Evolutionary conservation across 2,797 vertebrate genomes (phyloP).

Genomic region (Harpagifer antarcticus): DNA sequence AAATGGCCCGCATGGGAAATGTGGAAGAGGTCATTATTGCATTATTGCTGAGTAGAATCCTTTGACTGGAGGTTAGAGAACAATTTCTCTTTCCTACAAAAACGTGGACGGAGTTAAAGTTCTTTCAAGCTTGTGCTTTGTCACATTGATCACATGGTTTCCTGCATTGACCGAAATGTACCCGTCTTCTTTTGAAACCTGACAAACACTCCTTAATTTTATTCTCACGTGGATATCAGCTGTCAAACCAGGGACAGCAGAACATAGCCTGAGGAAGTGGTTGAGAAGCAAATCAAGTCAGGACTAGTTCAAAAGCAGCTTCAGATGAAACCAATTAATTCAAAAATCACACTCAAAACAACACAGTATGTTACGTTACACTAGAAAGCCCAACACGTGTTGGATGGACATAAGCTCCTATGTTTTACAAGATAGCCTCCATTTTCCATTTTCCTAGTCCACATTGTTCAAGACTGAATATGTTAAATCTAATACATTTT

Average conservation of each 20-base stretch:
- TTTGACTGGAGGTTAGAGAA: conserved; percentile 39
- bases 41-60: conserved; percentile 39
- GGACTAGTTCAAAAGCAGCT: conserved; percentile 12
- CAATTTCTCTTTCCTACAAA: conserved; percentile 10
- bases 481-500: no score
- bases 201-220: conserved; percentile 29
- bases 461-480: conserved; percentile 5
- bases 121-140: conserved; percentile 16
- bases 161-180: conserved; percentile 11
- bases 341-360: conserved; percentile 13
- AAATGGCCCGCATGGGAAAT: conserved; percentile 53
- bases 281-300: conserved; percentile 31
- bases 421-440: not conserved
- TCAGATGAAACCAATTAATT: conserved; percentile 26
- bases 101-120: conserved; percentile 17
- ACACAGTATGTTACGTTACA: not conserved
- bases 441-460: conserved; percentile 9
- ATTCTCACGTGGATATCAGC: conserved; percentile 20
- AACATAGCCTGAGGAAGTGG: conserved; percentile 9
- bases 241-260: conserved; percentile 13
- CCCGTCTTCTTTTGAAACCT: conserved; percentile 11
- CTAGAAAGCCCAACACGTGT: not conserved
- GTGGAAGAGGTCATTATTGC: conserved; percentile 43
- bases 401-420: not conserved
- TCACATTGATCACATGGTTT: conserved; percentile 11